Evolutionary conservation across 2,113 vertebrate species (phyloP).

Genomic region (Sphyrna mokarran): DNA sequence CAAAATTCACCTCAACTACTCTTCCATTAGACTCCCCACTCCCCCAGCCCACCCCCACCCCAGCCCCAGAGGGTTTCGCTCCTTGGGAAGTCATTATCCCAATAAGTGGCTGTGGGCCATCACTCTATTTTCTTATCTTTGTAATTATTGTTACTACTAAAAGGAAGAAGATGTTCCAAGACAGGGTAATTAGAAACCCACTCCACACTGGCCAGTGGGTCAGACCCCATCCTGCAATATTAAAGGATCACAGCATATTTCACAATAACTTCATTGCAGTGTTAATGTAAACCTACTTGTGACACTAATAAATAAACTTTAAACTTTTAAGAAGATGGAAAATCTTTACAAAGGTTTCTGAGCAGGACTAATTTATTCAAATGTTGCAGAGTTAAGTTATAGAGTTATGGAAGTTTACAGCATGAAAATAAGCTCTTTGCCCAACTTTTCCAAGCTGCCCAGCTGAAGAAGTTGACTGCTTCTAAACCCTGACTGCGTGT

Average conservation of each 20-base stretch:
- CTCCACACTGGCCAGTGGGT: slow-evolving; percentile 64
- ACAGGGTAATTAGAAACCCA: slow-evolving; percentile 60
- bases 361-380: too few species aligned
- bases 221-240: slow-evolving; percentile 58
- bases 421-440: too few species aligned
- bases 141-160: slow-evolving; percentile 63
- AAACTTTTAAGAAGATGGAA: background rate
- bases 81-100: background rate
- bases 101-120: too few species aligned
- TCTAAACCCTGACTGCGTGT: background rate
- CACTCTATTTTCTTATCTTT: slow-evolving; percentile 55
- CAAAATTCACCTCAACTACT: background rate
- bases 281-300: too few species aligned
- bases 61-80: background rate
- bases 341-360: background rate
- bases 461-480: background rate
- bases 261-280: too few species aligned
- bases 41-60: too few species aligned
- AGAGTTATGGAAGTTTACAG: too few species aligned
- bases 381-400: too few species aligned
- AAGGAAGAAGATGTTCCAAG: slow-evolving; percentile 67
- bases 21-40: background rate
- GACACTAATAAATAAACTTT: too few species aligned
- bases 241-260: background rate
- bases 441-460: too few species aligned